Evolutionary conservation across 2,888 invertebrate genomes (phyloP).

Genomic region (Sphaerophoria taeniata): DNA sequence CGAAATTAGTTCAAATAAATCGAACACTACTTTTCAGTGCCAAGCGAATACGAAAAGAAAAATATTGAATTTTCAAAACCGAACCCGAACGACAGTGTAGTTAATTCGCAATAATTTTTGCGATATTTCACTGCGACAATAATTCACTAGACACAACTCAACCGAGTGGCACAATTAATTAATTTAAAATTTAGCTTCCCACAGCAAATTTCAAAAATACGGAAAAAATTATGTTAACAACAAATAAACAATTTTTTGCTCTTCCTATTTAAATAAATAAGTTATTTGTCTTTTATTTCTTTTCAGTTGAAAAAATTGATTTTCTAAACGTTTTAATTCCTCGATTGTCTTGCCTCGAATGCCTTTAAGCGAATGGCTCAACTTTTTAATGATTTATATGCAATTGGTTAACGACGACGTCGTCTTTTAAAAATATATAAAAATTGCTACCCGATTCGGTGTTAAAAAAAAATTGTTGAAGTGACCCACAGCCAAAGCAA

Average conservation of each 20-base stretch:
- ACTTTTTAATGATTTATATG: conserved; percentile 59
- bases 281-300: conserved; percentile 16
- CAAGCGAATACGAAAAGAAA: conserved; percentile 25
- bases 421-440: neutral
- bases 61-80: conserved; percentile 2
- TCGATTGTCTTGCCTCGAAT: conserved; percentile 51
- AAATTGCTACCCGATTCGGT: conserved; percentile 45
- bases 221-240: conserved; percentile 37
- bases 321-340: conserved; percentile 34
- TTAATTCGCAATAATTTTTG: conserved; percentile 33
- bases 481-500: conserved; percentile 62
- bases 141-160: conserved; percentile 60
- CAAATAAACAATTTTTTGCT: conserved; percentile 22
- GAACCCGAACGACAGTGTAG: conserved; percentile 16
- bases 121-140: conserved; percentile 45
- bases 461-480: conserved; percentile 35
- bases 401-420: conserved; percentile 16
- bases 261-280: neutral
- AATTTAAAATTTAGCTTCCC: conserved; percentile 55
- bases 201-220: conserved; percentile 19
- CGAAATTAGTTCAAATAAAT: conserved; percentile 40
- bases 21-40: conserved; percentile 29
- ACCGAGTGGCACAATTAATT: conserved; percentile 48
- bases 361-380: conserved; percentile 58
- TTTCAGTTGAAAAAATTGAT: conserved; percentile 13